Base-by-base conservation (phyloP, 2,113 vertebrate genomes). In the Amphiprion percula region DNA sequence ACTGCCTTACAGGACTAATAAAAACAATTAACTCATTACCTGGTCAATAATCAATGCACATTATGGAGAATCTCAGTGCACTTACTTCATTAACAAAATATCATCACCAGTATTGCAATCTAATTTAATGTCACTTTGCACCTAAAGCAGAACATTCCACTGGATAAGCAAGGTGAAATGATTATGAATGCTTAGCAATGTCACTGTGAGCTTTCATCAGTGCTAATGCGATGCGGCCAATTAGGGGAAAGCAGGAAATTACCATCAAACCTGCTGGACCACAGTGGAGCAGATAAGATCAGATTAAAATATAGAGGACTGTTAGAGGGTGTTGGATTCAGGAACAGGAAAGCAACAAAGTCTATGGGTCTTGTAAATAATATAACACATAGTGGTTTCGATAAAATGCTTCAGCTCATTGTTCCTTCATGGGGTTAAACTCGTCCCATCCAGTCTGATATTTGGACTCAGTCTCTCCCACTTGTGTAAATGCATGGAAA, bases 401-500 rank as follows among this genome's bases (percentile, higher is more conserved):
- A 21, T 56, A 21, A 41, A 69, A 12, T 4, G 15, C 4, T 55
- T 80, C 24, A 55, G 56, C 63, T 9, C 44, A 49, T 19, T 56
- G 17, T 74, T 46, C 59, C 73, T 50, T 77, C 41, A 68, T 47
- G 61, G 54, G 58, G 81, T 90, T 90, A 79, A 86, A 88, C 26
- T 2, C 11, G 3, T 67, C 49, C 50, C 64, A 39, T 74, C 52
- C 72, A 46, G 77, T 24, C 39, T 74, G 87, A 81, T 71, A 83
- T 83, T 77, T 84, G 74, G 83, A 82, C 76, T 69, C 58, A 0
- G 58, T 49, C 64, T 72, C 53, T 79, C 52, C 53, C 39, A 28
- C 65, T 49, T 76, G 64, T 63, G 62, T 67, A 69, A 87, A 90
- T 59, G 75, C 52, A 85, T 79, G 89, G 88, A 93, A 93, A 90